These are phyloP conservation scores for Sepioteuthis lessoniana DNA, from an alignment of 2,888 invertebrate genomes.

Conservation along the genomic window DNA sequence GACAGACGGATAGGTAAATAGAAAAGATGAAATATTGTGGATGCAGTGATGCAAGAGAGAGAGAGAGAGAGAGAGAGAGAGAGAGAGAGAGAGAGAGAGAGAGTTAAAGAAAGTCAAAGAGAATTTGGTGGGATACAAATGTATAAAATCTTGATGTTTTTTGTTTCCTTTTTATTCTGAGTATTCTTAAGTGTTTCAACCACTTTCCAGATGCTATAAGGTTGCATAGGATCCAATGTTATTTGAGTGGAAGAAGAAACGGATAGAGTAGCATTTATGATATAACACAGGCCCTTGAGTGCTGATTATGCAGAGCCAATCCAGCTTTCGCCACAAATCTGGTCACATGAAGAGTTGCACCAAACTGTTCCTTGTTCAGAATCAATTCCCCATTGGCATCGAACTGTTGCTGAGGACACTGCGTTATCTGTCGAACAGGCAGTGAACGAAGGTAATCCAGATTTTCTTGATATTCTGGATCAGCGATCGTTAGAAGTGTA, in stretches of 20 bases:
- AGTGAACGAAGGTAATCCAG: slow-evolving; percentile 66
- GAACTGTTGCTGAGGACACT: slow-evolving; percentile 53
- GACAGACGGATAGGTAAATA: neutral
- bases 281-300: slow-evolving; percentile 69
- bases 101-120: too few species aligned
- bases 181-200: neutral
- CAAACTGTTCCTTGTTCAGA: slow-evolving; percentile 65
- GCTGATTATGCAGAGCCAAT: slow-evolving; percentile 60
- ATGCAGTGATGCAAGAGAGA: too few species aligned
- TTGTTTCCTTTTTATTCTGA: neutral
- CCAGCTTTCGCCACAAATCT: slow-evolving; percentile 71
- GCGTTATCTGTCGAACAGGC: slow-evolving; percentile 64
- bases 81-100: too few species aligned
- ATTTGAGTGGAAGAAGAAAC: neutral
- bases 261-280: slow-evolving; percentile 54
- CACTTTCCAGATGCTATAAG: neutral
- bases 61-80: too few species aligned
- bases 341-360: slow-evolving; percentile 71
- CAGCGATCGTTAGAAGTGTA: slow-evolving; percentile 88
- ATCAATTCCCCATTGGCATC: slow-evolving; percentile 59
- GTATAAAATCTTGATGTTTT: too few species aligned
- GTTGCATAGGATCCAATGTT: neutral
- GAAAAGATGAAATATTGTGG: neutral
- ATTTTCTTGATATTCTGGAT: slow-evolving; percentile 75
- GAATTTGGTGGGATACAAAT: too few species aligned